These are phyloP conservation scores for Thereva nobilitata DNA, from an alignment of 2,888 invertebrate genomes.

Conservation along the genomic window DNA sequence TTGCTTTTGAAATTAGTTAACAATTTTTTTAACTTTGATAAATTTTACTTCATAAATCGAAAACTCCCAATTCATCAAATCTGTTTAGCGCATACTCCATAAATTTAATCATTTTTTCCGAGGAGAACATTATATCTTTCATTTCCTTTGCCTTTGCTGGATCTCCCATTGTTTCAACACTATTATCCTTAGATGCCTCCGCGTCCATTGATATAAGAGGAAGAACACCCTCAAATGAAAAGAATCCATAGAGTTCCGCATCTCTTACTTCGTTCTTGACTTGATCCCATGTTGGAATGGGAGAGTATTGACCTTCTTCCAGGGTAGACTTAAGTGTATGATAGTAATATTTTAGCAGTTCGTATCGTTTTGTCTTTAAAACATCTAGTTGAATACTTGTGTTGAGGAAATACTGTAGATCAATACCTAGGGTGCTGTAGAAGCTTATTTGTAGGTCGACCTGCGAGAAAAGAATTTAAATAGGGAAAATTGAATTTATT, in stretches of 20 bases:
- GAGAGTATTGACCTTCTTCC: conserved; percentile 27
- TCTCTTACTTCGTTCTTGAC: conserved; percentile 48
- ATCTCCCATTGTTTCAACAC: conserved; percentile 17
- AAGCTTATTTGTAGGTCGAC: conserved; percentile 53
- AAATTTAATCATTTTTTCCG: background rate
- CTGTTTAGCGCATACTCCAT: background rate
- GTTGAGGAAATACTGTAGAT: conserved; percentile 56
- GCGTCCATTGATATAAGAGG: conserved; percentile 36
- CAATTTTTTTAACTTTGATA: too few relatives aligned
- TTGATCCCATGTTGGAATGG: conserved; percentile 48
- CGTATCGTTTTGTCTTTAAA: conserved; percentile 47
- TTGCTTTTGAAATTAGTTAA: too few relatives aligned
- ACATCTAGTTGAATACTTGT: conserved; percentile 51
- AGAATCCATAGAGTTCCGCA: conserved; percentile 50
- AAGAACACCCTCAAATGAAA: conserved; percentile 47
- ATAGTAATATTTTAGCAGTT: conserved; percentile 50
- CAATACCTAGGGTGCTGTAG: conserved; percentile 55
- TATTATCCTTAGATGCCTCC: conserved; percentile 27
- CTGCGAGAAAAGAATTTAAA: background rate
- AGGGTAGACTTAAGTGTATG: conserved; percentile 47
- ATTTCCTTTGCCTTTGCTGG: background rate
- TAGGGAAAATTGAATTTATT: background rate
- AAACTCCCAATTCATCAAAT: background rate
- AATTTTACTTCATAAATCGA: background rate
- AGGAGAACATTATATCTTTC: background rate